phyloP scores from a whole-genome alignment of 2,113 vertebrate species.

The Trichechus manatus region DNA sequence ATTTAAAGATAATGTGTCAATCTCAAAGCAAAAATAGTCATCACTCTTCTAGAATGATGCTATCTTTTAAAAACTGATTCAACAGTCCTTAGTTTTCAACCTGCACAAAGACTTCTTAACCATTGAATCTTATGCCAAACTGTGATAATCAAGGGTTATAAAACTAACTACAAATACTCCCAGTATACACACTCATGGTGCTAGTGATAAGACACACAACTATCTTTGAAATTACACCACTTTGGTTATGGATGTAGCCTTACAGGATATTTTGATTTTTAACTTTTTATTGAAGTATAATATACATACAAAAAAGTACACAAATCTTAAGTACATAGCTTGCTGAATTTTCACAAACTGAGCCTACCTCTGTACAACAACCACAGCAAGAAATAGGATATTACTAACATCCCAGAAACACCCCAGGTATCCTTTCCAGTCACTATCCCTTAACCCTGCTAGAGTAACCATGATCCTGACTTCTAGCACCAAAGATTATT shows the following conservation, averaged over 20 bases:
- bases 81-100: background rate
- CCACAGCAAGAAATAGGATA: background rate
- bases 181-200: background rate
- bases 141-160: background rate
- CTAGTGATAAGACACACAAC: background rate
- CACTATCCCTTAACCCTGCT: background rate
- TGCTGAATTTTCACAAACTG: too few relatives aligned
- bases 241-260: background rate
- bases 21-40: background rate
- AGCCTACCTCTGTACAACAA: background rate
- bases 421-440: background rate
- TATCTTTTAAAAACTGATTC: background rate
- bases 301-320: too few relatives aligned
- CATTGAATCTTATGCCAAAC: background rate
- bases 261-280: background rate
- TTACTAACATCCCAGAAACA: background rate
- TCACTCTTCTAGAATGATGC: background rate
- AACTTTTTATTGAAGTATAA: background rate
- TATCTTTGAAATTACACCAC: conserved; percentile 19
- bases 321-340: too few relatives aligned
- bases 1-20: background rate
- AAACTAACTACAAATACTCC: conserved; percentile 18
- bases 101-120: background rate
- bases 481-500: background rate
- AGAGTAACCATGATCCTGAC: background rate